These are phyloP conservation scores for Bothrops jararaca DNA, from an alignment of 2,113 vertebrate species.

Conservation along the genomic window DNA sequence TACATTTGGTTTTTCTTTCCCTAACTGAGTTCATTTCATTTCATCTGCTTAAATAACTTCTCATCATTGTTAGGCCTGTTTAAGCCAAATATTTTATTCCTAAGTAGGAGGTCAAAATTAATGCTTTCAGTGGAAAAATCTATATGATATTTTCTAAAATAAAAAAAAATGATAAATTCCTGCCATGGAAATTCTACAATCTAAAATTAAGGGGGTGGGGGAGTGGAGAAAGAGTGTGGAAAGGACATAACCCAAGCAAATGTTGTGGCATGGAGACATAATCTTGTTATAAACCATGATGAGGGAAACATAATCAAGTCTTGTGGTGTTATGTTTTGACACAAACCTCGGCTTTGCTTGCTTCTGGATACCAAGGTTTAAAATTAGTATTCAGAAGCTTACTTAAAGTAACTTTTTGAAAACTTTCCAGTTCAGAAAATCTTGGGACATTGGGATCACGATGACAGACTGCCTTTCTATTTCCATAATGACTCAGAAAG, in stretches of 20 bases:
- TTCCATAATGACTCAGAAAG: background rate
- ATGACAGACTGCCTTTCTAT: background rate
- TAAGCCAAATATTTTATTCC: background rate
- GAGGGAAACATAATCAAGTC: background rate
- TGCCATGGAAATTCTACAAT: background rate
- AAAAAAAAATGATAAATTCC: background rate
- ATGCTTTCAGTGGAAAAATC: background rate
- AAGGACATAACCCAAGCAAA: background rate
- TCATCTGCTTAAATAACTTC: background rate
- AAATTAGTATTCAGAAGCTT: background rate
- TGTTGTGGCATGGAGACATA: background rate
- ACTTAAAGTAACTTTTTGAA: background rate
- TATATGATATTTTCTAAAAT: background rate
- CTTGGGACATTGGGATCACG: background rate
- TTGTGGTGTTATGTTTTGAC: background rate
- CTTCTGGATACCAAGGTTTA: background rate
- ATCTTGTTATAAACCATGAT: background rate
- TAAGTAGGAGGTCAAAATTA: background rate
- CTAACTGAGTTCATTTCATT: background rate
- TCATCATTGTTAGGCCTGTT: background rate
- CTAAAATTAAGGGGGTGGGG: background rate
- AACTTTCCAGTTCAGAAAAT: background rate
- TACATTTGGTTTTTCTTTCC: background rate
- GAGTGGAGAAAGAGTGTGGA: background rate
- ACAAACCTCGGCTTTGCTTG: background rate